Conservation (phyloP, 2,888 invertebrate genomes). For the Cartodere bifasciata region DNA sequence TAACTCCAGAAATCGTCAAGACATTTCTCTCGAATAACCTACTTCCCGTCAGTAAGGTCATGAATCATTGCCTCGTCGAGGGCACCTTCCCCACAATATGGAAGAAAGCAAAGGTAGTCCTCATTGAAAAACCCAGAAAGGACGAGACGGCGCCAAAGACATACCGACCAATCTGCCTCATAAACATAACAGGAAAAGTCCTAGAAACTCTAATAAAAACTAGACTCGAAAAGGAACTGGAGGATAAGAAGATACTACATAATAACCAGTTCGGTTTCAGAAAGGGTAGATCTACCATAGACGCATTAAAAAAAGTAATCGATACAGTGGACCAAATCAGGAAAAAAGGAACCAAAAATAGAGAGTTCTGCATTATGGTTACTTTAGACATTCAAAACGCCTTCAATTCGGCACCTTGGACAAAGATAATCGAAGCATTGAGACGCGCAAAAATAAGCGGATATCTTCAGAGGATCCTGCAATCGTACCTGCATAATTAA, state of each 20-base stretch:
- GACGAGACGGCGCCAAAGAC: background rate
- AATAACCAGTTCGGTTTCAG: constrained; percentile 12
- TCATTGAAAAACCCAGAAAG: constrained; percentile 9
- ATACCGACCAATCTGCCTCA: constrained; percentile 13
- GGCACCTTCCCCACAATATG: constrained; percentile 11
- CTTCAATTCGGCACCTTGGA: constrained; percentile 12
- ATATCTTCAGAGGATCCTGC: background rate
- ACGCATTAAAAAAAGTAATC: constrained; percentile 6
- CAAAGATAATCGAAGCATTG: background rate
- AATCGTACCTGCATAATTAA: constrained; percentile 2
- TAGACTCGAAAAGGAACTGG: constrained; percentile 8
- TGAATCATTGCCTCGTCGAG: constrained; percentile 5
- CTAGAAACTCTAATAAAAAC: constrained; percentile 7
- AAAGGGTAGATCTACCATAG: constrained; percentile 7
- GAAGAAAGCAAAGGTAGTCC: constrained; percentile 13
- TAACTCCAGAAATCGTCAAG: constrained; percentile 14
- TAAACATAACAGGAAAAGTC: constrained; percentile 10
- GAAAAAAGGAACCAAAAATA: background rate
- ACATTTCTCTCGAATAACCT: background rate
- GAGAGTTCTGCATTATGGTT: constrained; percentile 1
- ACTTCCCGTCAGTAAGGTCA: constrained; percentile 7
- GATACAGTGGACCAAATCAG: background rate
- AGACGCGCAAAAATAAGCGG: background rate
- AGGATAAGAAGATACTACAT: constrained; percentile 2
- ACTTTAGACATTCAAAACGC: constrained; percentile 11